Percentiles rank a stretch among this genome's conserved stretches.
These are phyloP conservation scores for Platyscapa corneri DNA, from an alignment of 1,140 invertebrate species.

Conservation along the genomic window DNA sequence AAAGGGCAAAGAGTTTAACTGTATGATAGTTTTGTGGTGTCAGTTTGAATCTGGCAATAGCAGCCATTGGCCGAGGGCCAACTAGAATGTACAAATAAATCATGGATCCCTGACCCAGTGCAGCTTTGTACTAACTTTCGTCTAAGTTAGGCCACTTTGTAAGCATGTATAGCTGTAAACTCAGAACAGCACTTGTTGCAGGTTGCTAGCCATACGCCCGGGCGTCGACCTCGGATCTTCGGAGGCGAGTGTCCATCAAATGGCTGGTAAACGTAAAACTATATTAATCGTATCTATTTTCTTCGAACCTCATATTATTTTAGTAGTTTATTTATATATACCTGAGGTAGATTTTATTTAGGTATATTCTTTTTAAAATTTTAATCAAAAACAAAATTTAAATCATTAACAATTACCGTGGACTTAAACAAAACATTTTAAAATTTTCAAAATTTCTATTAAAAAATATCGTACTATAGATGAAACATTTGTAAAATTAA, in stretches of 20 bases:
- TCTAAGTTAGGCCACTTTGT: conserved; percentile 37
- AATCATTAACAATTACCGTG: no score
- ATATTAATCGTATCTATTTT: neutral
- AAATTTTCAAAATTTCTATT: no score
- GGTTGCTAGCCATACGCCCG: conserved; percentile 57
- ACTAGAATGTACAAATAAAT: conserved; percentile 70
- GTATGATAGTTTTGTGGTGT: neutral
- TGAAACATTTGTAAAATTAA: neutral
- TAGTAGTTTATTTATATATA: neutral
- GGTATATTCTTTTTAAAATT: no score
- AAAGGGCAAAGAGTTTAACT: neutral
- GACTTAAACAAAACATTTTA: no score
- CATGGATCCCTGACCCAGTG: conserved; percentile 74
- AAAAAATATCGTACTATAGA: neutral
- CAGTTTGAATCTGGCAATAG: neutral
- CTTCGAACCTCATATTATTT: neutral
- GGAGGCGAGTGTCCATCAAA: neutral
- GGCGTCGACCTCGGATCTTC: conserved; percentile 70
- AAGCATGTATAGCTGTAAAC: conserved; percentile 20
- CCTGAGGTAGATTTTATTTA: no score
- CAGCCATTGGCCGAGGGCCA: conserved; percentile 63
- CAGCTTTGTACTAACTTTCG: conserved; percentile 71
- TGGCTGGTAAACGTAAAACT: neutral
- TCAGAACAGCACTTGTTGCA: conserved; percentile 69
- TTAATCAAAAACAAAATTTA: neutral